Evolutionary conservation across 2,797 vertebrate genomes (phyloP).

Genomic region (Spinus pinus): DNA sequence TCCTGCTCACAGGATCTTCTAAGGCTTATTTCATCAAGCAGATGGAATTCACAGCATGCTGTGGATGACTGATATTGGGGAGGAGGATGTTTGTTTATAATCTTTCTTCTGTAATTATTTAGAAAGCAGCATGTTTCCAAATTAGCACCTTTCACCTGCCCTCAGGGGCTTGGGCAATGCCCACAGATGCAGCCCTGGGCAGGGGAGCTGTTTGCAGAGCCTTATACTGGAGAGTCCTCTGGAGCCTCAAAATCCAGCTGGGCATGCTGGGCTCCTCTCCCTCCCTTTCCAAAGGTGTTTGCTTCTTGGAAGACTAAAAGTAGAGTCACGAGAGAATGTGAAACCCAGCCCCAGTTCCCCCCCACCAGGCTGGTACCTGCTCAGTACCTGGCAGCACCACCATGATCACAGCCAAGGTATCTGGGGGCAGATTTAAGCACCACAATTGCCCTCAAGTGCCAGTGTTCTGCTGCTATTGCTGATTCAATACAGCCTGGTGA

Average conservation of each 20-base stretch:
- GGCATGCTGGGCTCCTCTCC: background rate
- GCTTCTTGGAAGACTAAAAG: background rate
- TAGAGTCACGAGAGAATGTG: background rate
- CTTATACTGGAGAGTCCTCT: background rate
- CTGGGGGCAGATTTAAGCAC: background rate
- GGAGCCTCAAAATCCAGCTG: background rate
- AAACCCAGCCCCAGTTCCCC: background rate
- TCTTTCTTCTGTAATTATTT: background rate
- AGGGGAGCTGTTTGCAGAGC: background rate
- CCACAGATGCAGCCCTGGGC: background rate
- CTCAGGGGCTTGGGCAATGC: background rate
- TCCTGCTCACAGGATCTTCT: background rate
- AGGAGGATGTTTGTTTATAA: background rate
- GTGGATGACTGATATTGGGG: background rate
- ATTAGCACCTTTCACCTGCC: background rate
- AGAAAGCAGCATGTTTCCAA: conserved; percentile 11
- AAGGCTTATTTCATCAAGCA: background rate
- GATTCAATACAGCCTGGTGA: background rate
- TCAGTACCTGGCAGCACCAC: background rate
- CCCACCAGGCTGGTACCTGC: background rate
- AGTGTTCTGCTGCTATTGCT: background rate
- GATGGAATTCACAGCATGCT: background rate
- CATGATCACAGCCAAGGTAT: background rate
- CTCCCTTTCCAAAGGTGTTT: background rate
- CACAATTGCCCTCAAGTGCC: background rate